Conservation (phyloP, 2,888 invertebrate species). For the Allophyes oxyacanthae region DNA sequence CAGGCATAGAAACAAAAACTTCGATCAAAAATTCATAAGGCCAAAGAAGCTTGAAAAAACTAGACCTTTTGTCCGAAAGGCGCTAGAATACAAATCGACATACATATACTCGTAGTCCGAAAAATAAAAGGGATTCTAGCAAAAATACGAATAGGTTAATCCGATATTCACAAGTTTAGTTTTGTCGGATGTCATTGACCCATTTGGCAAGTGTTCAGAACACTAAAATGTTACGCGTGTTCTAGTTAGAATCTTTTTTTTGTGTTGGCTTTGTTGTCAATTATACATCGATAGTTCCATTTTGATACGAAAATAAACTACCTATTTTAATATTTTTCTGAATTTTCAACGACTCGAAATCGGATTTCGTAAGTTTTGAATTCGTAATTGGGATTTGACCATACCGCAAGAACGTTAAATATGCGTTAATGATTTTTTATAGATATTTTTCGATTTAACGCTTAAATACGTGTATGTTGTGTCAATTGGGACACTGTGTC, state of each 20-base stretch:
- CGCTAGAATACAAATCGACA: slow-evolving; percentile 26
- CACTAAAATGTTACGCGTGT: slow-evolving; percentile 62
- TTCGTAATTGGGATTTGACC: too few species aligned
- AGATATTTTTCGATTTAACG: too few species aligned
- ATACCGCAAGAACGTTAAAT: too few species aligned
- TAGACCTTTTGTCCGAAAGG: slow-evolving; percentile 8
- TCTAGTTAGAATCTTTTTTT: slow-evolving; percentile 57
- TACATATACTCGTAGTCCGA: slow-evolving; percentile 23
- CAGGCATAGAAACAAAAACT: neutral
- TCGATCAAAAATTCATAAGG: slow-evolving; percentile 37
- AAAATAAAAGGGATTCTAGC: slow-evolving; percentile 30
- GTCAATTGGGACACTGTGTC: too few species aligned
- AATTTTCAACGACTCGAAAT: neutral
- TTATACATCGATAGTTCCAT: slow-evolving; percentile 27
- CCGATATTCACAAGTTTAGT: slow-evolving; percentile 59
- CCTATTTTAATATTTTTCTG: neutral
- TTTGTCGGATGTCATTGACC: slow-evolving; percentile 72
- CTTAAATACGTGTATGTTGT: too few species aligned
- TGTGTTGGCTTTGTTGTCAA: slow-evolving; percentile 33
- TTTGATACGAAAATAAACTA: neutral
- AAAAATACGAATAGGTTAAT: slow-evolving; percentile 50
- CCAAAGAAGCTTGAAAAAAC: slow-evolving; percentile 21
- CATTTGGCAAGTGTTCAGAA: slow-evolving; percentile 75
- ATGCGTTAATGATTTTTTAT: too few species aligned
- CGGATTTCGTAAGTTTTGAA: too few species aligned